Percentiles rank a stretch among this genome's conserved stretches.
Conservation (phyloP, 2,888 invertebrate species). For the Dastarcus helophoroides region DNA sequence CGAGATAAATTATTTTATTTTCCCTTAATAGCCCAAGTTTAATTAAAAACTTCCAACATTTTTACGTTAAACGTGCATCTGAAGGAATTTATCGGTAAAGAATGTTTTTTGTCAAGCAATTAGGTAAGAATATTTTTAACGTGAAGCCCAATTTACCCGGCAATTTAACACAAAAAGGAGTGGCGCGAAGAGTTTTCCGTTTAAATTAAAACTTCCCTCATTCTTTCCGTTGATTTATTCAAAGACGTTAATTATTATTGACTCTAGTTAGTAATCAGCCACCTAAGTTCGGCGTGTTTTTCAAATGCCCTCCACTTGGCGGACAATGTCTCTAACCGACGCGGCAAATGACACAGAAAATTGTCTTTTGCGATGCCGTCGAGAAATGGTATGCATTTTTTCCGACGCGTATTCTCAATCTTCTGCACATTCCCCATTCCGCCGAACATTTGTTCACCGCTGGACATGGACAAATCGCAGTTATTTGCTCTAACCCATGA, state of each 20-base stretch:
- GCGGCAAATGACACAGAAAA: conserved; percentile 40
- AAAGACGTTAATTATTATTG: conserved; percentile 35
- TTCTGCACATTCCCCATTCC: conserved; percentile 36
- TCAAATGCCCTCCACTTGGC: conserved; percentile 20
- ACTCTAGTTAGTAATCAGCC: conserved; percentile 31
- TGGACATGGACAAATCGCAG: conserved; percentile 39
- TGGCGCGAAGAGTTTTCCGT: conserved; percentile 17
- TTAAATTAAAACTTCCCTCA: conserved; percentile 33
- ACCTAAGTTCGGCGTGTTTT: conserved; percentile 32
- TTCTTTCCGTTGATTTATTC: conserved; percentile 35
- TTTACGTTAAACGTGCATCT: too few species aligned
- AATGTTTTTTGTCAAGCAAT: too few species aligned
- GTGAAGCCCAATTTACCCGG: conserved; percentile 22
- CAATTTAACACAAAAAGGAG: conserved; percentile 20
- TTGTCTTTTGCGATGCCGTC: conserved; percentile 34
- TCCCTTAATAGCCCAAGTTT: too few species aligned
- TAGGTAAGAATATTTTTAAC: conserved; percentile 17
- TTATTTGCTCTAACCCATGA: conserved; percentile 37
- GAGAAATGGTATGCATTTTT: conserved; percentile 37
- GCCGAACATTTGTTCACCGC: conserved; percentile 30
- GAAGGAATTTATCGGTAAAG: too few species aligned
- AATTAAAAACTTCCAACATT: too few species aligned
- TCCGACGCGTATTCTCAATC: conserved; percentile 35
- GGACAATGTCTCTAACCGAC: conserved; percentile 33
- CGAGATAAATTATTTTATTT: too few species aligned